These are phyloP conservation scores for Cerastis rubricosa DNA, from an alignment of 2,888 invertebrate genomes.

Conservation along the genomic window DNA sequence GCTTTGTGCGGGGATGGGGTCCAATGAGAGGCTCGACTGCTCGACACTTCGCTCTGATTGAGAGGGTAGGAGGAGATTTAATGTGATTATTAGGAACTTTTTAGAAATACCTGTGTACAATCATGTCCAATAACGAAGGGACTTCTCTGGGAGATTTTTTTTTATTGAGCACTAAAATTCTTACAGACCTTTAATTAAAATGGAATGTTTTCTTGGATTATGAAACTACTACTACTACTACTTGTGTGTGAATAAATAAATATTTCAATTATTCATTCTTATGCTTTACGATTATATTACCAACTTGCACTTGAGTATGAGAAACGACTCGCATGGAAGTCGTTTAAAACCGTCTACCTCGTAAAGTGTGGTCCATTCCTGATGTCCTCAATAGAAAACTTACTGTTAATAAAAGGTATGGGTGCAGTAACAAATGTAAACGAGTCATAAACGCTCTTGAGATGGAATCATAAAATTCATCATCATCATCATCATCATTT, in stretches of 20 bases:
- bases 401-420: neutral
- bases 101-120: constrained; percentile 33
- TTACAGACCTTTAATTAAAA: neutral
- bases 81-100: constrained; percentile 57
- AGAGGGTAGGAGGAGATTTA: constrained; percentile 44
- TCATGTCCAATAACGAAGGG: neutral
- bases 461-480: constrained; percentile 9
- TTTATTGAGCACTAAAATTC: neutral
- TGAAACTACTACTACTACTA: too few relatives aligned
- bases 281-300: neutral
- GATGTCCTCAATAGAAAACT: neutral
- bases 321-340: neutral
- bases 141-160: neutral
- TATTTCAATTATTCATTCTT: neutral
- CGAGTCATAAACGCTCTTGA: constrained; percentile 6
- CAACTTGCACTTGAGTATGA: neutral
- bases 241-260: too few relatives aligned
- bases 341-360: neutral
- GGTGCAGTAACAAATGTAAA: constrained; percentile 4
- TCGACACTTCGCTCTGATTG: constrained; percentile 51
- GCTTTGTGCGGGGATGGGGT: constrained; percentile 46
- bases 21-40: constrained; percentile 33
- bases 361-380: neutral
- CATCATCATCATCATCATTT: too few relatives aligned
- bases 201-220: neutral